phyloP scores from a whole-genome alignment of 92 coral and sea anemone species.

The Porites lobata region DNA sequence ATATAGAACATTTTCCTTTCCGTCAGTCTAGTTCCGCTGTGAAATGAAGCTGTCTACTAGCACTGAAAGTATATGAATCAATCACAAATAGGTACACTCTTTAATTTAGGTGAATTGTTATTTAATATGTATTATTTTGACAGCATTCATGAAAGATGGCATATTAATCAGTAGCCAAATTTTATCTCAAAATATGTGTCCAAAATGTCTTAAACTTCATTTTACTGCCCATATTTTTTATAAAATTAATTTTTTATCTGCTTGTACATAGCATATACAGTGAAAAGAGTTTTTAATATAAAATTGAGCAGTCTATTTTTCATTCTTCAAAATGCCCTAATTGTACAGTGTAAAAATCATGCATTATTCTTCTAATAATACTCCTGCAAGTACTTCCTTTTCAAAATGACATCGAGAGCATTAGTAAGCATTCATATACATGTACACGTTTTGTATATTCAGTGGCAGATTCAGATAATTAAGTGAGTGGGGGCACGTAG shows the following conservation, averaged over 20 bases:
- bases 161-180: neutral
- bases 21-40: no score
- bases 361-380: no score
- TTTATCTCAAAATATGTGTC: neutral
- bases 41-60: no score
- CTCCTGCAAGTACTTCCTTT: no score
- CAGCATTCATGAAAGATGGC: neutral
- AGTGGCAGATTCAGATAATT: no score
- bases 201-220: neutral
- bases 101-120: neutral
- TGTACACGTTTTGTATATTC: no score
- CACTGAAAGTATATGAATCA: neutral
- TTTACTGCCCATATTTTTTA: conserved; percentile 30
- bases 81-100: neutral
- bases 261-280: conserved; percentile 30
- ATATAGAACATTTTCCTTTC: no score
- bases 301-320: conserved; percentile 4
- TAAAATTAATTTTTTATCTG: conserved; percentile 12
- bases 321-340: no score
- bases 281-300: neutral
- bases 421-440: no score
- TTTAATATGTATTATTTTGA: neutral
- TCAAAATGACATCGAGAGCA: no score
- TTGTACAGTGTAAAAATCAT: no score
- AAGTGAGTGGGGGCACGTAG: no score